Percentiles rank a stretch among this genome's conserved stretches.
These are phyloP conservation scores for Tetrax tetrax DNA, from an alignment of 2,113 vertebrate genomes.

Conservation along the genomic window DNA sequence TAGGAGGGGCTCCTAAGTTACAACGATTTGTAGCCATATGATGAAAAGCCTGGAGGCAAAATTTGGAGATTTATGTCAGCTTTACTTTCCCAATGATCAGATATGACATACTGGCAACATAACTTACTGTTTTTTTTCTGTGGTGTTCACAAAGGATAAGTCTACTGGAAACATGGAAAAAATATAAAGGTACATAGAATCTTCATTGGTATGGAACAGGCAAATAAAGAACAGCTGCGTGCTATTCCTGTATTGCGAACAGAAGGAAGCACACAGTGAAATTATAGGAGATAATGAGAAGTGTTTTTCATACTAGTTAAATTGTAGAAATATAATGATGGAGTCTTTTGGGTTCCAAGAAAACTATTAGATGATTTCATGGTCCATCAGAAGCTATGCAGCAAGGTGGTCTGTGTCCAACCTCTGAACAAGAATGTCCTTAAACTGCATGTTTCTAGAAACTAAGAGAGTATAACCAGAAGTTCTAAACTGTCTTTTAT, in stretches of 20 bases:
- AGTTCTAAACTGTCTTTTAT: neutral
- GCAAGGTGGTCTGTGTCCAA: neutral
- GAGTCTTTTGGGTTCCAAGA: neutral
- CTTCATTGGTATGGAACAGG: neutral
- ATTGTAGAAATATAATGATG: neutral
- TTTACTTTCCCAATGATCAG: neutral
- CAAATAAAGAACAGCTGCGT: neutral
- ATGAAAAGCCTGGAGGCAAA: neutral
- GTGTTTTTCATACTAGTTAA: neutral
- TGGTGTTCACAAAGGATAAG: neutral
- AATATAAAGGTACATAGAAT: neutral
- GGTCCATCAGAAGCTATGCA: neutral
- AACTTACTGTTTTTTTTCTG: neutral
- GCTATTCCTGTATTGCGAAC: neutral
- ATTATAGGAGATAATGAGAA: neutral
- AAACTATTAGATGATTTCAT: neutral
- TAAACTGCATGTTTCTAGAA: neutral
- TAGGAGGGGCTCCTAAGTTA: neutral
- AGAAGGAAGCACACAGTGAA: neutral
- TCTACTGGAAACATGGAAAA: neutral
- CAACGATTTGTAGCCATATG: neutral
- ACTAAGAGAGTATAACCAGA: neutral
- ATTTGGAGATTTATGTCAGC: neutral
- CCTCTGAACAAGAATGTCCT: neutral
- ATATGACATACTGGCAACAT: neutral